These are phyloP conservation scores for Crotalus viridis DNA, from an alignment of 2,113 vertebrate species.

Conservation along the genomic window DNA sequence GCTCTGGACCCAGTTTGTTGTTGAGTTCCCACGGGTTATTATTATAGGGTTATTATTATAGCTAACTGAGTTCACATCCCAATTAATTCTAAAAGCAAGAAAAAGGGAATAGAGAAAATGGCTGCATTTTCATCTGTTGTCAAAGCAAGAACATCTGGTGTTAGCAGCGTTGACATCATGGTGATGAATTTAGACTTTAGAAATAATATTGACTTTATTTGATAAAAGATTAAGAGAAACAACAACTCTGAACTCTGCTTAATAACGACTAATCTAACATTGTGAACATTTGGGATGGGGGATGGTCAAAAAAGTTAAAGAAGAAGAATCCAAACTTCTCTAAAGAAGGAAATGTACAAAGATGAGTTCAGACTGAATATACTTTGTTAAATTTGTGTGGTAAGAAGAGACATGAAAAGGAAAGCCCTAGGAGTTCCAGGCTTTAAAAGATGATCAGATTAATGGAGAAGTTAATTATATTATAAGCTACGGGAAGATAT, in stretches of 20 bases:
- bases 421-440: neutral
- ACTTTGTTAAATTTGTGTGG: neutral
- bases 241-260: neutral
- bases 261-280: neutral
- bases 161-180: too few species aligned
- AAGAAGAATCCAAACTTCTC: neutral
- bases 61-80: too few species aligned
- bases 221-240: neutral
- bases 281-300: neutral
- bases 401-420: neutral
- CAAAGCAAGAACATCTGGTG: too few species aligned
- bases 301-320: neutral
- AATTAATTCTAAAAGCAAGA: too few species aligned
- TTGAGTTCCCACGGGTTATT: too few species aligned
- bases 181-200: neutral
- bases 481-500: neutral
- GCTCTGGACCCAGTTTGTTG: too few species aligned
- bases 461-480: neutral
- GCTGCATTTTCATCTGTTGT: too few species aligned
- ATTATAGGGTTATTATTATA: too few species aligned
- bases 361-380: neutral
- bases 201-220: neutral
- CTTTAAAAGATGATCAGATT: neutral
- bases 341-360: neutral
- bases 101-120: too few species aligned